These are phyloP conservation scores for Rhagonycha lutea DNA, from an alignment of 2,888 invertebrate genomes.

Conservation along the genomic window DNA sequence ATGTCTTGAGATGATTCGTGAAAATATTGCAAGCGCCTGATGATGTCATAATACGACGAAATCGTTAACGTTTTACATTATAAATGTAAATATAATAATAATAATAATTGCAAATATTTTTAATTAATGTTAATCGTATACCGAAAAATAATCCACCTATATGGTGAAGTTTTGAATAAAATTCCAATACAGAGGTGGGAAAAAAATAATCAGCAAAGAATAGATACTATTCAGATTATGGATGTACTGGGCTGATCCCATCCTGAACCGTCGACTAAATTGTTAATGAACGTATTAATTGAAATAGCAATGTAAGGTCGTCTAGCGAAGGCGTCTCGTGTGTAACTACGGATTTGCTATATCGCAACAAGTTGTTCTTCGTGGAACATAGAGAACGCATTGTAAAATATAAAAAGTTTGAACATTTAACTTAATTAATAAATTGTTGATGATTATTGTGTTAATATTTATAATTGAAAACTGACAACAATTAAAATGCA, in stretches of 20 bases:
- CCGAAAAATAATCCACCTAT: too few relatives aligned
- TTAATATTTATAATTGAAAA: background rate
- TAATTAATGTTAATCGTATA: too few relatives aligned
- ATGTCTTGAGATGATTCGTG: too few relatives aligned
- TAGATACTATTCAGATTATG: too few relatives aligned
- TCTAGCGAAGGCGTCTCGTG: background rate
- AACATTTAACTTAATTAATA: background rate
- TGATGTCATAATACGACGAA: too few relatives aligned
- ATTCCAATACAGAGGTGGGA: too few relatives aligned
- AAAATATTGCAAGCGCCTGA: too few relatives aligned
- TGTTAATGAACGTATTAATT: background rate
- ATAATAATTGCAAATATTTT: too few relatives aligned
- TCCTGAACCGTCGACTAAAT: background rate
- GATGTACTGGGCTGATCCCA: background rate
- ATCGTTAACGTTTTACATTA: too few relatives aligned
- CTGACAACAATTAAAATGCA: background rate
- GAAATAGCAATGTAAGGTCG: background rate
- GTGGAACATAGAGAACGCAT: background rate
- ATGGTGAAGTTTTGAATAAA: too few relatives aligned
- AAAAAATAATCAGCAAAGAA: too few relatives aligned
- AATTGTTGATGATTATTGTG: background rate
- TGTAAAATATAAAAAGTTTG: background rate
- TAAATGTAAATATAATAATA: too few relatives aligned
- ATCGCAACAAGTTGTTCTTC: background rate
- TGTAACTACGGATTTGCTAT: background rate